These are phyloP conservation scores for Spongilla lacustris DNA, from an alignment of 37 sponge, comb jelly and placozoan species.

Conservation along the genomic window DNA sequence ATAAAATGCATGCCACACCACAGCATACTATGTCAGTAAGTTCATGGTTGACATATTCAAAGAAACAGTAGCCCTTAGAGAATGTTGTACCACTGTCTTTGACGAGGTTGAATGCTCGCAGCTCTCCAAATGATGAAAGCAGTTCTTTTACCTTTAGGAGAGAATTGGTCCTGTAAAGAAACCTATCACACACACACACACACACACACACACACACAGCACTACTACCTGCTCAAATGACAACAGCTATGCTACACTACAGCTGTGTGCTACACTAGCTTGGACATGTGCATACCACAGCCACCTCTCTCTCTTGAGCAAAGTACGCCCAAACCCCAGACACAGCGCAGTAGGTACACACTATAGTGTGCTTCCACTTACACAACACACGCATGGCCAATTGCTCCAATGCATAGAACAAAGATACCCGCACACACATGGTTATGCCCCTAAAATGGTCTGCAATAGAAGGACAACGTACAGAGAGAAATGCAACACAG, in stretches of 20 bases:
- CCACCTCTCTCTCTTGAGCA: neutral
- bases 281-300: too few relatives aligned
- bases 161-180: neutral
- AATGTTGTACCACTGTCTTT: conserved; percentile 95
- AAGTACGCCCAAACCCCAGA: neutral
- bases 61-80: conserved; percentile 99
- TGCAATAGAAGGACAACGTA: too few relatives aligned
- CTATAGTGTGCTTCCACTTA: neutral
- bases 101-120: conserved; percentile 96
- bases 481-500: neutral
- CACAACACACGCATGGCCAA: neutral
- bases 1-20: neutral
- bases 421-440: too few relatives aligned
- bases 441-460: neutral
- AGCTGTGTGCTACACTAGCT: too few relatives aligned
- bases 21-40: conserved; percentile 86
- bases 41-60: conserved; percentile 88
- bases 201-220: too few relatives aligned
- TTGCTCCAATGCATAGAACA: too few relatives aligned
- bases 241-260: too few relatives aligned
- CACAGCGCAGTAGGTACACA: neutral
- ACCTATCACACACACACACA: conserved; percentile 28
- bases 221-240: too few relatives aligned
- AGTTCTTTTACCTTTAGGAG: conserved; percentile 91
- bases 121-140: conserved; percentile 92